Conservation (phyloP, 2,888 invertebrate species). For the Xylota segnis region DNA sequence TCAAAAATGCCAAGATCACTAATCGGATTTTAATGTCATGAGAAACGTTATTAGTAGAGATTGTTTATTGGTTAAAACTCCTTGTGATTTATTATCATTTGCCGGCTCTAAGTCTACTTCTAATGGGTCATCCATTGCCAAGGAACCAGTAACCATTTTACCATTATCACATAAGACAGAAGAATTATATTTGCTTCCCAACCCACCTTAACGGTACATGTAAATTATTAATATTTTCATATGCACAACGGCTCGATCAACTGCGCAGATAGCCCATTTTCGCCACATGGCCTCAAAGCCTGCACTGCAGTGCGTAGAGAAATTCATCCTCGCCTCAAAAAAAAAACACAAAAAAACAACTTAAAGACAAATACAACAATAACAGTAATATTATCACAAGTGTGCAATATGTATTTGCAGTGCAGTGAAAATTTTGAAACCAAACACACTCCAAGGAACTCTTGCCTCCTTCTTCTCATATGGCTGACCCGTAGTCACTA, state of each 20-base stretch:
- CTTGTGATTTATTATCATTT: too few species aligned
- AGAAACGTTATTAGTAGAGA: too few species aligned
- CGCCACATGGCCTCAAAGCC: not conserved
- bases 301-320: conserved; percentile 22
- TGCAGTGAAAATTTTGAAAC: conserved; percentile 10
- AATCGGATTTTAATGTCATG: too few species aligned
- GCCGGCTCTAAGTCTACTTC: not conserved
- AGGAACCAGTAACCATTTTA: conserved; percentile 2
- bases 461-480: conserved; percentile 3
- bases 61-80: too few species aligned
- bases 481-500: conserved; percentile 30
- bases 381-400: conserved; percentile 50
- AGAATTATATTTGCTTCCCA: conserved; percentile 27
- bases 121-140: not conserved
- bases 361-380: conserved; percentile 39
- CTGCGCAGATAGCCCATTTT: conserved; percentile 14
- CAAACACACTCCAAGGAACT: conserved; percentile 48
- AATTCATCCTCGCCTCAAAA: not conserved
- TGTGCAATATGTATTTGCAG: conserved; percentile 5
- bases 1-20: too few species aligned
- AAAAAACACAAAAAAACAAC: conserved; percentile 17
- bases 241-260: conserved; percentile 38
- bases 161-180: conserved; percentile 6
- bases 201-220: conserved; percentile 15
- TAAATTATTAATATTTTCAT: conserved; percentile 49